Conservation (phyloP, 2,888 invertebrate species). For the Catocala nupta region DNA sequence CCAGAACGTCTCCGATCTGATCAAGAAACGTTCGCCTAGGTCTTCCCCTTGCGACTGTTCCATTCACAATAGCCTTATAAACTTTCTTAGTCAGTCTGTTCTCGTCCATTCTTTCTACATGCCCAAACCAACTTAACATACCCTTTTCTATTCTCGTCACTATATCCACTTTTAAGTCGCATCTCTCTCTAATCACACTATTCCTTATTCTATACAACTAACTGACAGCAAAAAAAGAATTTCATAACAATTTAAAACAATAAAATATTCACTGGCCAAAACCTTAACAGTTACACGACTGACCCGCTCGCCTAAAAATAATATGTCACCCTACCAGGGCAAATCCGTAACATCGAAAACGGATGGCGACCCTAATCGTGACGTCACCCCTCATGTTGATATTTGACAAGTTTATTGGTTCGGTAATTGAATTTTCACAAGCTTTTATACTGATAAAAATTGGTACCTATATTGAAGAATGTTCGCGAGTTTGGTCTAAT, state of each 20-base stretch:
- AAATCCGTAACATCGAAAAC: slow-evolving; percentile 33
- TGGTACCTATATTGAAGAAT: slow-evolving; percentile 58
- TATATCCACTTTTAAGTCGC: too few species aligned
- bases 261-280: background rate
- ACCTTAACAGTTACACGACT: slow-evolving; percentile 4
- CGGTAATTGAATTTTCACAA: slow-evolving; percentile 77
- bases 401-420: slow-evolving; percentile 79
- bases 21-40: too few species aligned
- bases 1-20: too few species aligned
- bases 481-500: slow-evolving; percentile 48
- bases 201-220: too few species aligned
- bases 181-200: too few species aligned
- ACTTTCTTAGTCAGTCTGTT: too few species aligned
- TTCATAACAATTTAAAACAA: background rate
- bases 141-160: too few species aligned
- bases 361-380: slow-evolving; percentile 48
- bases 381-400: slow-evolving; percentile 64
- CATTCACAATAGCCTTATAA: too few species aligned
- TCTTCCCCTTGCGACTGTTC: too few species aligned
- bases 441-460: slow-evolving; percentile 72
- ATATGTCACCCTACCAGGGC: slow-evolving; percentile 27
- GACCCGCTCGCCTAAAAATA: slow-evolving; percentile 23
- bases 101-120: too few species aligned
- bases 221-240: too few species aligned
- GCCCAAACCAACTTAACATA: too few species aligned